phyloP scores from a whole-genome alignment of 2,797 vertebrate genomes.

The Geotrypetes seraphini region DNA sequence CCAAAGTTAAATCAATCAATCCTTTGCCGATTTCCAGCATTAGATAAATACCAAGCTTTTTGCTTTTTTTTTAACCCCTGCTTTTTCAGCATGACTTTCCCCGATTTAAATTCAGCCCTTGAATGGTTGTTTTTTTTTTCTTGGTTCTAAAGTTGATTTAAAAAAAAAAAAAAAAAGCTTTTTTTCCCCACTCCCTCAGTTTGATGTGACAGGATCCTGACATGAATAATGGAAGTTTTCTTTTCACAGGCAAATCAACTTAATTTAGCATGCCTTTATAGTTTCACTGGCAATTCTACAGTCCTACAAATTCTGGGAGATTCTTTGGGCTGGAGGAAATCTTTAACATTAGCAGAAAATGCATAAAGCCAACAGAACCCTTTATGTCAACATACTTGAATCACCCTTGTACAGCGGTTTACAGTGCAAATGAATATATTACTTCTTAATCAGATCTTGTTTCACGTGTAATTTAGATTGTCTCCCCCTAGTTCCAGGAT shows the following conservation, averaged over 20 bases:
- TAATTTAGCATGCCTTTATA: conserved; percentile 96
- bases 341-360: conserved; percentile 79
- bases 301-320: conserved; percentile 92
- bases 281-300: conserved; percentile 88
- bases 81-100: conserved; percentile 97
- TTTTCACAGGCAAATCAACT: conserved; percentile 99
- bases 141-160: conserved; percentile 96
- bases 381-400: conserved; percentile 77
- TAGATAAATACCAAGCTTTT: conserved; percentile 67
- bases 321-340: conserved; percentile 76
- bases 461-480: conserved; percentile 53
- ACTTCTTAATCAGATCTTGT: conserved; percentile 59
- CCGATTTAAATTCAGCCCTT: conserved; percentile 88
- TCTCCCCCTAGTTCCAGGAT: too few relatives aligned
- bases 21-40: conserved; percentile 71
- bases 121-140: conserved; percentile 88
- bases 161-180: conserved; percentile 98
- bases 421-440: conserved; percentile 55
- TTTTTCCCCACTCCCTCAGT: conserved; percentile 98
- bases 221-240: conserved; percentile 96
- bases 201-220: conserved; percentile 98
- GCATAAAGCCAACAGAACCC: conserved; percentile 79
- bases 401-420: conserved; percentile 55
- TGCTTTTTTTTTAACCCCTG: conserved; percentile 57
- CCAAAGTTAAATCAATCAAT: conserved; percentile 70